phyloP scores from a whole-genome alignment of 2,113 vertebrate species.

The Cebus imitator region DNA sequence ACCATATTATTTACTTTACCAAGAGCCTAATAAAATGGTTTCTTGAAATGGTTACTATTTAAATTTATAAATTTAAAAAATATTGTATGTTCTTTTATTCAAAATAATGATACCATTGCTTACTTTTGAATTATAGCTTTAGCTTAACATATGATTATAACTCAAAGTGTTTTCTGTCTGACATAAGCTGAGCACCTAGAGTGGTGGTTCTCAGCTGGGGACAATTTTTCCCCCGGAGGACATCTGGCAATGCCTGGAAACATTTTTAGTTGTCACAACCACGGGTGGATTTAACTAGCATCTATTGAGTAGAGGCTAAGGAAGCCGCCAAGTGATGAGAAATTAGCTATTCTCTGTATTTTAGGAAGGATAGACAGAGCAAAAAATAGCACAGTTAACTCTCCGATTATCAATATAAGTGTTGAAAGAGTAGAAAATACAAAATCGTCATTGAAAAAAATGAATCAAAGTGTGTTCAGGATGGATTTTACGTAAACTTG shows the following conservation, averaged over 20 bases:
- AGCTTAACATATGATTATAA: not conserved
- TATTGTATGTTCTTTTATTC: not conserved
- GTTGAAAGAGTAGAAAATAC: not conserved
- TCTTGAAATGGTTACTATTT: not conserved
- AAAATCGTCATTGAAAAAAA: not conserved
- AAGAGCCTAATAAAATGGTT: not conserved
- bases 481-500: not conserved
- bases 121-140: constrained; percentile 2
- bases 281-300: not conserved
- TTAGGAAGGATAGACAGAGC: not conserved
- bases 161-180: not conserved
- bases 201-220: not conserved
- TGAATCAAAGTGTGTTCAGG: not conserved
- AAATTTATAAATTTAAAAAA: not conserved
- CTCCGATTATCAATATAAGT: not conserved
- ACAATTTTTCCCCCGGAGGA: not conserved
- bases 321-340: not conserved
- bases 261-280: not conserved
- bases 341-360: not conserved
- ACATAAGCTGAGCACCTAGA: not conserved
- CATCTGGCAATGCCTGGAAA: not conserved
- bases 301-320: not conserved
- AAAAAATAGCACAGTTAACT: not conserved
- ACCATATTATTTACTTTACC: not conserved
- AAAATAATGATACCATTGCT: not conserved